Conservation (phyloP, 37 sponge, comb jelly and placozoan genomes). For the Halisarca cf. caerulea region DNA sequence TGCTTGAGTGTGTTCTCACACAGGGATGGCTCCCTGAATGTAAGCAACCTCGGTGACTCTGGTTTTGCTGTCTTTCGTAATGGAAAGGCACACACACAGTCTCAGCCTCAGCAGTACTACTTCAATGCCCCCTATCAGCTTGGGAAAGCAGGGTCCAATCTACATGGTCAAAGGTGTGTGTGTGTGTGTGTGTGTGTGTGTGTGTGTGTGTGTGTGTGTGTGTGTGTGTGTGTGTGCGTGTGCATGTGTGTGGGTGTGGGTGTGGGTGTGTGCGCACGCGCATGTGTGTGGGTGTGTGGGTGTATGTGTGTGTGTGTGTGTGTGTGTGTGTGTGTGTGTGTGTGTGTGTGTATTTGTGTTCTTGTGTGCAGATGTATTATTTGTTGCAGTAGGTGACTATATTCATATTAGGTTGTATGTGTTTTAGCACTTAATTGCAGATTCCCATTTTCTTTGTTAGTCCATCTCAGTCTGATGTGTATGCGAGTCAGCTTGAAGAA, state of each 20-base stretch:
- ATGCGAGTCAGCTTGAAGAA: neutral
- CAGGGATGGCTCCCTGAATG: slow-evolving; percentile 26
- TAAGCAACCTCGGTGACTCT: slow-evolving; percentile 74
- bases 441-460: too few relatives aligned
- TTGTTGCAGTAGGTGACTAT: neutral
- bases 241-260: too few relatives aligned
- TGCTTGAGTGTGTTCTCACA: slow-evolving; percentile 60
- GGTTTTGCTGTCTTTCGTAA: slow-evolving; percentile 54
- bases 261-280: neutral
- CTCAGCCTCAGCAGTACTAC: slow-evolving; percentile 40
- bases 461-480: neutral
- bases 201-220: too few relatives aligned
- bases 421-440: too few relatives aligned
- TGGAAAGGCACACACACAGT: slow-evolving; percentile 31
- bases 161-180: neutral
- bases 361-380: slow-evolving; percentile 50
- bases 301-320: slow-evolving; percentile 1
- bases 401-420: too few relatives aligned
- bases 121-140: slow-evolving; percentile 78
- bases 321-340: neutral
- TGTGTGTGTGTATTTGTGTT: neutral
- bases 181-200: slow-evolving; percentile 50
- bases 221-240: slow-evolving; percentile 47
- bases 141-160: slow-evolving; percentile 11
- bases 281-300: neutral